phyloP scores from a whole-genome alignment of 23 tunicate species.

The Ascidia mentula region DNA sequence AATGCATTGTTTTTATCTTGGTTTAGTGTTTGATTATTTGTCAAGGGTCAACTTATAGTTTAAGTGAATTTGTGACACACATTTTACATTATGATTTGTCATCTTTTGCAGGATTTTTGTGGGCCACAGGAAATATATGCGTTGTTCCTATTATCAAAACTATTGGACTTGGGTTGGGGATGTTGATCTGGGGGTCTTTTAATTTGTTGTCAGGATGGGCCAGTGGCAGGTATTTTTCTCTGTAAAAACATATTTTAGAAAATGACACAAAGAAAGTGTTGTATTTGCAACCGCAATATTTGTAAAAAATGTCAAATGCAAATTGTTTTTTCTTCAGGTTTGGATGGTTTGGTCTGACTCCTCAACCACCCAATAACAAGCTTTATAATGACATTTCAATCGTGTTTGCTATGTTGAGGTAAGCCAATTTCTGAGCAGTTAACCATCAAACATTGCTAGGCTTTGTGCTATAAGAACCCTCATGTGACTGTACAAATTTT shows the following conservation, averaged over 20 bases:
- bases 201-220: slow-evolving; percentile 96
- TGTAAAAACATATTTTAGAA: background rate
- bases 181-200: slow-evolving; percentile 92
- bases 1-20: too few species aligned
- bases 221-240: slow-evolving; percentile 66
- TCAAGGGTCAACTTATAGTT: too few species aligned
- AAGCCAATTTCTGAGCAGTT: too few species aligned
- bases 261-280: background rate
- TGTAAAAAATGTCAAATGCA: background rate
- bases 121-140: slow-evolving; percentile 97
- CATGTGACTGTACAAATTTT: too few species aligned
- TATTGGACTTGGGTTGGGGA: slow-evolving; percentile 90
- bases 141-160: slow-evolving; percentile 93
- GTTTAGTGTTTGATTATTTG: background rate
- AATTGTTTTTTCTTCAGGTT: slow-evolving; percentile 32
- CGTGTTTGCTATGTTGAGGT: slow-evolving; percentile 79
- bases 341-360: slow-evolving; percentile 81
- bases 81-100: too few species aligned
- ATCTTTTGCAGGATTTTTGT: slow-evolving; percentile 69
- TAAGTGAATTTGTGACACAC: too few species aligned
- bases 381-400: slow-evolving; percentile 58
- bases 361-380: slow-evolving; percentile 48
- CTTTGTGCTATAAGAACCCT: too few species aligned
- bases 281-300: background rate
- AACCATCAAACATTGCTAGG: too few species aligned